Percentiles rank a stretch among this genome's conserved stretches.
These are phyloP conservation scores for Aphelenchoides besseyi DNA, from an alignment of 1,140 invertebrate species.

Conservation along the genomic window DNA sequence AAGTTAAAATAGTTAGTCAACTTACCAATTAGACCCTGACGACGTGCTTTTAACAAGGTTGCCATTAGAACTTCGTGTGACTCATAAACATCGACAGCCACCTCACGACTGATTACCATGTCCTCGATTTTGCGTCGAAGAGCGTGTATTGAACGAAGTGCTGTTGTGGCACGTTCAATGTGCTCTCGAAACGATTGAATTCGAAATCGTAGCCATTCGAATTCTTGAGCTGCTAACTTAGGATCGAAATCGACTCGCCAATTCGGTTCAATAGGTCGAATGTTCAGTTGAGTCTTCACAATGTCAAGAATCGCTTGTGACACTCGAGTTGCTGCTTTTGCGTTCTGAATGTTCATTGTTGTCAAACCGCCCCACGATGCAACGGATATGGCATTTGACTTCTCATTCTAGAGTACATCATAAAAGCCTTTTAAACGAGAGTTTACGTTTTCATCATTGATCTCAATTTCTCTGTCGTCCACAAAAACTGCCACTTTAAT, in stretches of 20 bases:
- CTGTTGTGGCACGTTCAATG: not conserved
- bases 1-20: not conserved
- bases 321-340: not conserved
- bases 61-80: constrained; percentile 24
- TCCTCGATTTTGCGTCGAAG: constrained; percentile 35
- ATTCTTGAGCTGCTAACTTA: not conserved
- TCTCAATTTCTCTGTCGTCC: not conserved
- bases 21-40: not conserved
- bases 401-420: too few species aligned
- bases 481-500: constrained; percentile 39
- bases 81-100: constrained; percentile 20
- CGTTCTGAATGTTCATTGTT: constrained; percentile 16
- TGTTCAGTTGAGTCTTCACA: not conserved
- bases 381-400: constrained; percentile 23
- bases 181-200: constrained; percentile 7
- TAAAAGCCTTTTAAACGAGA: too few species aligned
- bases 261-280: not conserved
- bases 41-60: constrained; percentile 10
- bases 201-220: constrained; percentile 11
- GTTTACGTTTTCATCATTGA: constrained; percentile 12
- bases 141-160: not conserved
- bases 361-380: constrained; percentile 44
- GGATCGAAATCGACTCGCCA: not conserved
- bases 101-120: constrained; percentile 39
- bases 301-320: not conserved